phyloP scores from a whole-genome alignment of 2,797 vertebrate species.

The Acrossocheilus fasciatus region DNA sequence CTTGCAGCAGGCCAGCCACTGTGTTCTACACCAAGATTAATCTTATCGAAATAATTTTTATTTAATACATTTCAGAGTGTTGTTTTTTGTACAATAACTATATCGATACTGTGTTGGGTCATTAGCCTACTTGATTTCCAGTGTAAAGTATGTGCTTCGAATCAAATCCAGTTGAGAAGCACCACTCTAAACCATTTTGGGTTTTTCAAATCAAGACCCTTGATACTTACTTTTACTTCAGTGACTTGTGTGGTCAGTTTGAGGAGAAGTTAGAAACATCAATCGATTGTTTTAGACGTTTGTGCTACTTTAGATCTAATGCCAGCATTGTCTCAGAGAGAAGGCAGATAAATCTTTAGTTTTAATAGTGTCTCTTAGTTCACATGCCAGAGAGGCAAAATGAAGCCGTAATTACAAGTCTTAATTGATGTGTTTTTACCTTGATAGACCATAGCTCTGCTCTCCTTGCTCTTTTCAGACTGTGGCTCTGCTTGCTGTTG shows the following conservation, averaged over 20 bases:
- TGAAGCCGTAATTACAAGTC: conserved; percentile 79
- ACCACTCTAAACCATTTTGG: neutral
- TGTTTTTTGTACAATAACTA: neutral
- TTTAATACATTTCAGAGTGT: neutral
- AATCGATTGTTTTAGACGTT: conserved; percentile 62
- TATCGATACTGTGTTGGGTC: neutral
- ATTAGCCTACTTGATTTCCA: neutral
- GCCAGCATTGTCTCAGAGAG: conserved; percentile 67
- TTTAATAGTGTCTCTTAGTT: conserved; percentile 80
- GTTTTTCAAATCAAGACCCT: neutral
- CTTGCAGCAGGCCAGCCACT: neutral
- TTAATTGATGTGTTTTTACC: conserved; percentile 82
- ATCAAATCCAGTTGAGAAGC: neutral
- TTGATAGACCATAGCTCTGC: conserved; percentile 75
- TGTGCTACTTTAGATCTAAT: conserved; percentile 64
- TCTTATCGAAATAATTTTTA: neutral
- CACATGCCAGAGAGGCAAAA: conserved; percentile 72
- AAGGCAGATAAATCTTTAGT: conserved; percentile 72
- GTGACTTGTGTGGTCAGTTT: conserved; percentile 57
- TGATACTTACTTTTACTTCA: conserved; percentile 32
- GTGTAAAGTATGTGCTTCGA: neutral
- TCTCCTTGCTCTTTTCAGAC: conserved; percentile 63
- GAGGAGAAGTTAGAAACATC: conserved; percentile 60
- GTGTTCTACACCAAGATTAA: neutral
- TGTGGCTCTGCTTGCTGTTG: conserved; percentile 72